A percentile compares a stretch with the other conserved stretches of the same genome.
Evolutionary conservation across 1,140 invertebrate genomes (phyloP).

Genomic region (Portunus trituberculatus): DNA sequence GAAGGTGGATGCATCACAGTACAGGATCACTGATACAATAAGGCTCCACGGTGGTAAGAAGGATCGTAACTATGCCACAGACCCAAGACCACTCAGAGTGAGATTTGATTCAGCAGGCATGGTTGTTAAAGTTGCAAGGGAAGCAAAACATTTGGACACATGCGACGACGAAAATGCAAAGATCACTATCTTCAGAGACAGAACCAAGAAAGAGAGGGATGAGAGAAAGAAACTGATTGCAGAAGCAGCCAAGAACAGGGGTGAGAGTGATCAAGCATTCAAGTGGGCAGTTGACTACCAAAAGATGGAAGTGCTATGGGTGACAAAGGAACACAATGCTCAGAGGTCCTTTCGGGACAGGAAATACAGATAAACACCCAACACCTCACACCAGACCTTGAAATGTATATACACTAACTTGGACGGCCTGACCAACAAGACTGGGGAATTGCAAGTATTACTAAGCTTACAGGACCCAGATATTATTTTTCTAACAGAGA

Average conservation of each 20-base stretch:
- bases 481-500: slow-evolving; percentile 34
- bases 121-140: slow-evolving; percentile 30
- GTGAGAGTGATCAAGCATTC: background rate
- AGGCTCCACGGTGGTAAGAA: background rate
- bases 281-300: slow-evolving; percentile 10
- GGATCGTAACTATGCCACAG: background rate
- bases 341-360: background rate
- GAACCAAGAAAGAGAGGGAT: slow-evolving; percentile 1
- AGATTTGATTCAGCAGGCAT: slow-evolving; percentile 24
- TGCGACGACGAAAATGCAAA: slow-evolving; percentile 10
- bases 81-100: slow-evolving; percentile 35
- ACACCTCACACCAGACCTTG: slow-evolving; percentile 31
- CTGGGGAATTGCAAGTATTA: slow-evolving; percentile 7
- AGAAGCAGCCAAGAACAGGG: slow-evolving; percentile 15
- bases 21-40: background rate
- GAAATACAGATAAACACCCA: background rate
- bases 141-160: background rate
- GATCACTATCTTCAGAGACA: slow-evolving; percentile 37
- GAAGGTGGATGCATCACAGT: background rate
- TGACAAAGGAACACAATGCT: background rate
- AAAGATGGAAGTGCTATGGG: background rate
- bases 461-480: background rate
- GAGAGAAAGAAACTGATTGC: slow-evolving; percentile 4
- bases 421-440: slow-evolving; percentile 18
- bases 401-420: slow-evolving; percentile 34